Conservation (phyloP, 2,888 invertebrate species). For the Vanessa cardui region DNA sequence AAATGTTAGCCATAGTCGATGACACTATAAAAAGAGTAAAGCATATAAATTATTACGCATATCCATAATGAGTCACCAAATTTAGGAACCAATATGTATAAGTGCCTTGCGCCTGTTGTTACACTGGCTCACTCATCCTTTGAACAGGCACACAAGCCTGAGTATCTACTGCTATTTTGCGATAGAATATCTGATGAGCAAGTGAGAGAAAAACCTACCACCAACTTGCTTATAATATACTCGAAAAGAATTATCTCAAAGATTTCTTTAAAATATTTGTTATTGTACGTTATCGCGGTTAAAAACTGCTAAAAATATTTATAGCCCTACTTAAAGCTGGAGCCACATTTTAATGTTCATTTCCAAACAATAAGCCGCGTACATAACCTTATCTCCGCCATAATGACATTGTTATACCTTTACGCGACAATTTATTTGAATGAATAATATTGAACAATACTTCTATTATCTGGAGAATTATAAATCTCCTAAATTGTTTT, state of each 20-base stretch:
- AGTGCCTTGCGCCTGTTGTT: too few species aligned
- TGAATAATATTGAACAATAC: constrained; percentile 16
- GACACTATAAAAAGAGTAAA: too few species aligned
- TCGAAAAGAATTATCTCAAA: constrained; percentile 9
- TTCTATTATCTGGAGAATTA: constrained; percentile 24
- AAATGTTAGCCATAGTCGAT: too few species aligned
- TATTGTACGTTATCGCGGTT: constrained; percentile 30
- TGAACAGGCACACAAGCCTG: too few species aligned
- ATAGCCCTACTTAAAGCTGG: constrained; percentile 40
- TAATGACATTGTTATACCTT: constrained; percentile 43
- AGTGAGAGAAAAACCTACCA: too few species aligned
- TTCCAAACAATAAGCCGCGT: constrained; percentile 47
- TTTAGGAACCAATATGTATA: too few species aligned
- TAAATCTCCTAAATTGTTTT: constrained; percentile 30
- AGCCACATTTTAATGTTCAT: constrained; percentile 48
- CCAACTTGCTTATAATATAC: neutral
- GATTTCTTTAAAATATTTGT: constrained; percentile 19
- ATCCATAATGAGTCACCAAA: too few species aligned
- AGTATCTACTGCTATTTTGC: too few species aligned
- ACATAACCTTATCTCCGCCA: constrained; percentile 46
- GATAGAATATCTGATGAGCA: too few species aligned
- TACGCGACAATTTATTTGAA: constrained; percentile 15
- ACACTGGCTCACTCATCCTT: too few species aligned
- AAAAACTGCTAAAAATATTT: constrained; percentile 43
- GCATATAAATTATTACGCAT: too few species aligned